Conservation (phyloP, 2,113 vertebrate species). For the Sebastes fasciatus region DNA sequence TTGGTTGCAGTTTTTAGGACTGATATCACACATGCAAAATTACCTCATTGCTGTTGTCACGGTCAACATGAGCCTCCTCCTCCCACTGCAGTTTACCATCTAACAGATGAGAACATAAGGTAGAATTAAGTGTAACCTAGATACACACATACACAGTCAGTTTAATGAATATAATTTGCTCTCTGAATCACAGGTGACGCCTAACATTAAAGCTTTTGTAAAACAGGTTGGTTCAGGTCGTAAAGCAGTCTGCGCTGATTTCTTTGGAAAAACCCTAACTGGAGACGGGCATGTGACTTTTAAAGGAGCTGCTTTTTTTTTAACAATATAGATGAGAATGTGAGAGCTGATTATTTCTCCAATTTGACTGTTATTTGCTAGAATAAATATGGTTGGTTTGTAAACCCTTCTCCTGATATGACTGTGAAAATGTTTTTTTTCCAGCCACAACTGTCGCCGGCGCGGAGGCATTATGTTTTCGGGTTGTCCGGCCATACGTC, state of each 20-base stretch:
- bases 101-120: conserved; percentile 55
- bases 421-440: too few relatives aligned
- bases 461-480: too few relatives aligned
- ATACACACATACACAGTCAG: not conserved
- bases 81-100: conserved; percentile 95
- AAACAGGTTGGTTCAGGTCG: not conserved
- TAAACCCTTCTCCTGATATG: not conserved
- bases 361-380: not conserved
- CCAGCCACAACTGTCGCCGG: too few relatives aligned
- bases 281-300: not conserved
- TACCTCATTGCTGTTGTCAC: conserved; percentile 91
- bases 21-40: not conserved
- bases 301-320: not conserved
- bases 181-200: not conserved
- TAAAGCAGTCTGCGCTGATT: not conserved
- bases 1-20: not conserved
- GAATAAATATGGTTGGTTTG: not conserved
- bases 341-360: not conserved
- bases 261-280: not conserved
- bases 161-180: not conserved
- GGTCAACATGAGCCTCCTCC: conserved; percentile 89
- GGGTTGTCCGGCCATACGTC: too few relatives aligned
- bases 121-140: not conserved
- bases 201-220: not conserved
- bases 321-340: not conserved